Evolutionary conservation across 92 coral and sea anemone species (phyloP).

Genomic region (Epizoanthus stellaris): DNA sequence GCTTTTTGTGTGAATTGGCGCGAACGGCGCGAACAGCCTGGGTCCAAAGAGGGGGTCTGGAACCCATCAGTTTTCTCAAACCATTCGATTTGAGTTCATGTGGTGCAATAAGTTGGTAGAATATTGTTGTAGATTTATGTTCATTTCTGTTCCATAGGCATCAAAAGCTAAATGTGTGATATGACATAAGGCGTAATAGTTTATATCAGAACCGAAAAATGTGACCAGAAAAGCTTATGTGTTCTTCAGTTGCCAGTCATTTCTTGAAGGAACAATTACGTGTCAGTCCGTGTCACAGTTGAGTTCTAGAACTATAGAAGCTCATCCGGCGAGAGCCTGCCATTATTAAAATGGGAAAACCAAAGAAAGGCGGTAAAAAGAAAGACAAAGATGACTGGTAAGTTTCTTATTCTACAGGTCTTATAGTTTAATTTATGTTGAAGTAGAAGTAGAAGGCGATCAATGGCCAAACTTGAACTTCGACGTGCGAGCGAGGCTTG

Average conservation of each 20-base stretch:
- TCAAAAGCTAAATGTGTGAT: not conserved
- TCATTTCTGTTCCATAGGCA: not conserved
- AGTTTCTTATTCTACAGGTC: conserved; percentile 23
- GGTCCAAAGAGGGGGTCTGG: conserved; percentile 19
- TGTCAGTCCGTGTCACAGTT: not conserved
- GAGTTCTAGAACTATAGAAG: not conserved
- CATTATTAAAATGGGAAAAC: conserved; percentile 77
- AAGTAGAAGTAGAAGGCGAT: too few species aligned
- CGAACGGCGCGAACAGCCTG: conserved; percentile 13
- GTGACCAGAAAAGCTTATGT: not conserved
- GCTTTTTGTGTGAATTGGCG: not conserved
- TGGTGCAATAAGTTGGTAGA: not conserved
- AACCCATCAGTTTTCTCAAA: not conserved
- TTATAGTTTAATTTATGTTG: not conserved
- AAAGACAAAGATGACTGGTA: conserved; percentile 93
- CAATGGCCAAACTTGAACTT: too few species aligned
- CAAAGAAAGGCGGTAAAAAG: conserved; percentile 91
- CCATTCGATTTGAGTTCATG: conserved; percentile 17
- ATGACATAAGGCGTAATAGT: not conserved
- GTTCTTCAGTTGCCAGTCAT: not conserved
- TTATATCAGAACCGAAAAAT: not conserved
- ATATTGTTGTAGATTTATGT: not conserved
- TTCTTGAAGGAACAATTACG: conserved; percentile 7
- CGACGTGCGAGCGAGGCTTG: too few species aligned
- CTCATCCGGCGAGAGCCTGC: not conserved